Evolutionary conservation across 2,113 vertebrate genomes (phyloP).

Genomic region (Trachemys scripta): DNA sequence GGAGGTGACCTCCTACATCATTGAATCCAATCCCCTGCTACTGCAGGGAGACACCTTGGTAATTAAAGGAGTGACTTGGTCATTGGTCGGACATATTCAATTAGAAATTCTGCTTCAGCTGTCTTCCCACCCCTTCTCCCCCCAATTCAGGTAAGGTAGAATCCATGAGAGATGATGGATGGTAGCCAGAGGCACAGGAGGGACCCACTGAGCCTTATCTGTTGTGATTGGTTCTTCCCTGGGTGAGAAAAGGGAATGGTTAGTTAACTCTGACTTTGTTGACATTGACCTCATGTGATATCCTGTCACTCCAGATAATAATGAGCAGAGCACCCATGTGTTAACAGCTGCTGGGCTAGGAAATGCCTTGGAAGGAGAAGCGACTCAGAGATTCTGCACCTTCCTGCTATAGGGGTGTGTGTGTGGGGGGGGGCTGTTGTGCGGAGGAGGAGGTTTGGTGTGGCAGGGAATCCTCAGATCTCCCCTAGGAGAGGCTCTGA

Average conservation of each 20-base stretch:
- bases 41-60: neutral
- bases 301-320: conserved; percentile 55
- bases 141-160: neutral
- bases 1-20: neutral
- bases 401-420: neutral
- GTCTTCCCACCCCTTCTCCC: neutral
- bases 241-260: neutral
- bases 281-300: conserved; percentile 59
- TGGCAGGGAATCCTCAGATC: neutral
- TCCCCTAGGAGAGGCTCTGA: neutral
- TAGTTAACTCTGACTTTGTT: conserved; percentile 38
- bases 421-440: neutral
- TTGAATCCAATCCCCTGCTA: neutral
- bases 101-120: neutral
- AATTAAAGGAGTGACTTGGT: neutral
- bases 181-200: neutral
- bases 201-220: neutral
- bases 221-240: neutral
- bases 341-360: conserved; percentile 26
- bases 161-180: neutral
- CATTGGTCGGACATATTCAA: neutral
- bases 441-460: neutral
- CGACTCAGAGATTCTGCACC: neutral
- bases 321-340: neutral
- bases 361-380: neutral